Conservation (phyloP, 2,888 invertebrate species). For the Steinernema hermaphroditum region DNA sequence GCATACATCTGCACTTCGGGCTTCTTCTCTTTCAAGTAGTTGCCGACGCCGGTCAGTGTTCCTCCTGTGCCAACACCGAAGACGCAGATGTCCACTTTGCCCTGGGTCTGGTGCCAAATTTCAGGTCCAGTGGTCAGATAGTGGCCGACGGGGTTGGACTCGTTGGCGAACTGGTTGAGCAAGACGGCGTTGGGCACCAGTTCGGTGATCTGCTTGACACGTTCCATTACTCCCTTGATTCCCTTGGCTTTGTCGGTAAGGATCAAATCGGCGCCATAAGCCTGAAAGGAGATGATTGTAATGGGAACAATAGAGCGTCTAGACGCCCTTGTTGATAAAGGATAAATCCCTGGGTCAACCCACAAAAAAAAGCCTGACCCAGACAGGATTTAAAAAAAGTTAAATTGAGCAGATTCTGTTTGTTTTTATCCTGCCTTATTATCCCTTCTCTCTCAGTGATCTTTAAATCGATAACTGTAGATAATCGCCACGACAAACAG, state of each 20-base stretch:
- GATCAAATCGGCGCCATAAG: constrained; percentile 46
- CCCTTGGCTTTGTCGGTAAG: constrained; percentile 54
- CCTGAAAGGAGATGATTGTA: constrained; percentile 27
- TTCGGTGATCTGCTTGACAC: constrained; percentile 45
- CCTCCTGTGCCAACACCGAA: constrained; percentile 58
- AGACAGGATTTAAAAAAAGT: too few species aligned
- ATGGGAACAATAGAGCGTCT: too few species aligned
- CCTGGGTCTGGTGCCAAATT: constrained; percentile 63
- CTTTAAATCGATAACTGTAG: too few species aligned
- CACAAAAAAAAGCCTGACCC: too few species aligned
- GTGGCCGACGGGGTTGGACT: constrained; percentile 60
- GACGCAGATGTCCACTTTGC: constrained; percentile 58
- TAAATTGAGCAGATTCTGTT: too few species aligned
- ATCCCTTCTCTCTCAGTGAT: too few species aligned
- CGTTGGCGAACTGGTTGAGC: constrained; percentile 54
- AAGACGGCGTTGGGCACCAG: constrained; percentile 54
- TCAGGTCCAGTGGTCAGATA: constrained; percentile 64
- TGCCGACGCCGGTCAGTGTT: constrained; percentile 56
- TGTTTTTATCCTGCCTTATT: too few species aligned
- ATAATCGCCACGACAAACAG: too few species aligned
- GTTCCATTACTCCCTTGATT: constrained; percentile 51
- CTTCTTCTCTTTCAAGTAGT: constrained; percentile 56
- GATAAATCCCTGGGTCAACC: too few species aligned
- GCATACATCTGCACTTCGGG: constrained; percentile 48
- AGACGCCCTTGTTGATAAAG: too few species aligned